Evolutionary conservation across 2,888 invertebrate species (phyloP), one percentile per base, ranked within the genome.

Genomic region (Cybosia mesomella): DNA sequence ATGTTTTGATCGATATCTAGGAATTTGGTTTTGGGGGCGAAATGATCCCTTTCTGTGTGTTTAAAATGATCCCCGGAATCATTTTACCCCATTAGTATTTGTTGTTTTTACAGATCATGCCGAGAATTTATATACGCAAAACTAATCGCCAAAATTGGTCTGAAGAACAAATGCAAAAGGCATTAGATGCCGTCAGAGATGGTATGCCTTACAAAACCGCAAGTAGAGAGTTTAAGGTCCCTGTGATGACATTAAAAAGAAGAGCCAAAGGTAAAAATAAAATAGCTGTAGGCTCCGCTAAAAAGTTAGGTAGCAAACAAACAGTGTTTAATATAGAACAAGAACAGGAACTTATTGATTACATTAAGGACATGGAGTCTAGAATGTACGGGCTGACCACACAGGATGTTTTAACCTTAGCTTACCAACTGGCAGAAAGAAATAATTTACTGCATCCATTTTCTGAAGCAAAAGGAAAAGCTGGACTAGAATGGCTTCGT

Each of bases 381-480:
- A 62, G 53, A 62, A 53, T 62, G 28, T 53, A 34, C 9, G 34
- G 67, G 18, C 18, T 67, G 24, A 67, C 67, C 18, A 57, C 15
- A 18, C 53, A 67, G 32, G 67, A 63, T 49, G 24, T 67, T 22
- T 15, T 67, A 32, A 22, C 58, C 5, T 58, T 63, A 22, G 63
- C 67, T 22, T 67, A 34, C 24, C 58, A 67, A 36, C 49, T 63
- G 34, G 67, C 58, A 24, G 63, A 53, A 63, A 63, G 15, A 63
- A 67, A 67, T 53, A 63, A 63, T 21, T 24, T 67, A 21, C 10
- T 22, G 15, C 67, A 67, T 58, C 28, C 58, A n/a, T 67, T 67
- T 63, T 49, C 43, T 1, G 18, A 1, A 7, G 10, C 18, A 22
- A 53, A 39, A 22, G 58, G n/a, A 68, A 68, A 65, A 65, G 61